phyloP scores from a whole-genome alignment of 2,888 invertebrate genomes.

The Dynastes grantii region DNA sequence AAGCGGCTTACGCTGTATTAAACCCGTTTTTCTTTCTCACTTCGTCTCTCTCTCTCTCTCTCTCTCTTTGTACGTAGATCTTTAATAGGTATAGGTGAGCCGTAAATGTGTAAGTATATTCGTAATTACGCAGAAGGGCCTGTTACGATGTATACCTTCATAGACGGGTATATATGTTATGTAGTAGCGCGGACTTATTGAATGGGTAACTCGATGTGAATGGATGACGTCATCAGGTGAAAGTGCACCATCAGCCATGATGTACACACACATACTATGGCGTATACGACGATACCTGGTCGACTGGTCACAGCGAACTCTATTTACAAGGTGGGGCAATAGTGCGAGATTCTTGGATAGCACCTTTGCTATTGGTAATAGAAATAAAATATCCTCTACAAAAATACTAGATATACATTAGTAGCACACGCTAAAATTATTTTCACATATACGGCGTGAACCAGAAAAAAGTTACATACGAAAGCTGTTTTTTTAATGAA shows the following conservation, averaged over 20 bases:
- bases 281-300: slow-evolving; percentile 14
- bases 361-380: too few species aligned
- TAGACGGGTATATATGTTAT: slow-evolving; percentile 10
- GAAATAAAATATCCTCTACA: too few species aligned
- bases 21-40: neutral
- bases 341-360: too few species aligned
- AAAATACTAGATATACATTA: too few species aligned
- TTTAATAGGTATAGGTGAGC: neutral
- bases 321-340: neutral
- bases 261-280: slow-evolving; percentile 27
- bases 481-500: too few species aligned
- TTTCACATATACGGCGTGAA: too few species aligned
- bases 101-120: slow-evolving; percentile 10
- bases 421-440: too few species aligned
- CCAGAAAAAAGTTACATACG: too few species aligned
- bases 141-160: neutral
- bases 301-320: slow-evolving; percentile 15
- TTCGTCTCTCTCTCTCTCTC: neutral
- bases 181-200: slow-evolving; percentile 41
- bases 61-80: neutral
- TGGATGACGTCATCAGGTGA: slow-evolving; percentile 59
- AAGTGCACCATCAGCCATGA: slow-evolving; percentile 56
- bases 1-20: neutral
- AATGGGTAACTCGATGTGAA: slow-evolving; percentile 54
- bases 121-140: slow-evolving; percentile 33